Percentiles rank a stretch among this genome's conserved stretches.
phyloP scores from a whole-genome alignment of 2,888 invertebrate genomes.

The Pinctada fucata region DNA sequence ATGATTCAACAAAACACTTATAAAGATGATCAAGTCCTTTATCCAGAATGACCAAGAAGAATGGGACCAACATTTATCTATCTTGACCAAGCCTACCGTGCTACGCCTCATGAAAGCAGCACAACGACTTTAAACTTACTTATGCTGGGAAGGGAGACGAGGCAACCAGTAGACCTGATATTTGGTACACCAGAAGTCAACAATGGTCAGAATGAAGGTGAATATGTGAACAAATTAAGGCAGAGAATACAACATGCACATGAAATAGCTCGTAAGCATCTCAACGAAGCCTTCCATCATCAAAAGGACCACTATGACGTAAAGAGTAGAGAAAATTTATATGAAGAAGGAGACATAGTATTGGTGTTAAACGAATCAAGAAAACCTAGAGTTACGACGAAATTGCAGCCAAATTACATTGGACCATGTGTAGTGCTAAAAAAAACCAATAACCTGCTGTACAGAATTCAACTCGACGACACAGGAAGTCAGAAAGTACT shows the following conservation, averaged over 20 bases:
- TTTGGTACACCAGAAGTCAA: conserved; percentile 1
- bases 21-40: conserved; percentile 36
- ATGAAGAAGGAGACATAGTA: conserved; percentile 38
- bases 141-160: conserved; percentile 43
- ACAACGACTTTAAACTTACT: conserved; percentile 41
- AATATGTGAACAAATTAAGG: conserved; percentile 28
- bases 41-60: conserved; percentile 22
- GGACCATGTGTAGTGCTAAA: conserved; percentile 37
- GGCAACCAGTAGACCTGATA: conserved; percentile 37
- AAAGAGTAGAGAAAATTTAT: conserved; percentile 20
- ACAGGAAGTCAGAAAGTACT: conserved; percentile 19
- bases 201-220: conserved; percentile 17
- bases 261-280: conserved; percentile 37
- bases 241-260: conserved; percentile 34
- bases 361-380: conserved; percentile 36
- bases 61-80: conserved; percentile 43
- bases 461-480: conserved; percentile 19
- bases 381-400: conserved; percentile 32
- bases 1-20: conserved; percentile 40
- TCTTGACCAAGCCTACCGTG: conserved; percentile 42
- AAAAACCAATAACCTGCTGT: conserved; percentile 27
- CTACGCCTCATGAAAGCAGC: conserved; percentile 37
- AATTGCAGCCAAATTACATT: conserved; percentile 35
- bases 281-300: conserved; percentile 20
- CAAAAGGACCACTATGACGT: conserved; percentile 40